Evolutionary conservation across 1,140 invertebrate species (phyloP).

Genomic region (Drosophila pseudoobscura): DNA sequence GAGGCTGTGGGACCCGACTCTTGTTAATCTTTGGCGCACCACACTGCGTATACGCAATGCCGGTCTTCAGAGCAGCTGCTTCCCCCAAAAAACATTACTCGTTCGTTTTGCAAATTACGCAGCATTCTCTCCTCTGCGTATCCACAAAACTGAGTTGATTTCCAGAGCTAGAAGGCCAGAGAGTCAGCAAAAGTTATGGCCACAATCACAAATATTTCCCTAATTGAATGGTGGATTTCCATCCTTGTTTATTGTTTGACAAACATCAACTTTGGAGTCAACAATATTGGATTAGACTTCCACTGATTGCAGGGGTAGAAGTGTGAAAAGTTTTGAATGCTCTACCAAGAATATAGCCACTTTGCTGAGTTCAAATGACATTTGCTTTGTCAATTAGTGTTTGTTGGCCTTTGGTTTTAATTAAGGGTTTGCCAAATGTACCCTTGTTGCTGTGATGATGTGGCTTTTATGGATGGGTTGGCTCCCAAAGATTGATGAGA

Average conservation of each 20-base stretch:
- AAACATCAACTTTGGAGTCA: conserved; percentile 6
- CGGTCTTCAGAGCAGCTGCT: background rate
- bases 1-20: background rate
- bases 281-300: conserved; percentile 18
- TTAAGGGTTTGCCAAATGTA: background rate
- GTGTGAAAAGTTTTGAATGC: background rate
- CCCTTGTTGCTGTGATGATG: background rate
- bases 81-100: background rate
- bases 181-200: conserved; percentile 21
- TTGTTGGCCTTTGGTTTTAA: too few species aligned
- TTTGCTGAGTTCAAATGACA: background rate
- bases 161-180: conserved; percentile 16
- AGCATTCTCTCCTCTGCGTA: conserved; percentile 5
- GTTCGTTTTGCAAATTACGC: conserved; percentile 11
- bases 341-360: background rate
- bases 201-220: conserved; percentile 19
- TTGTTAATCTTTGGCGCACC: conserved; percentile 42
- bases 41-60: conserved; percentile 44
- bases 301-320: conserved; percentile 7
- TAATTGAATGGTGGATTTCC: conserved; percentile 13
- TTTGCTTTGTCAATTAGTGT: conserved; percentile 5
- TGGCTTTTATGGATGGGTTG: background rate
- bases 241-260: conserved; percentile 14
- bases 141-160: conserved; percentile 25
- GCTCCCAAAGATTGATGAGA: background rate